phyloP scores from a whole-genome alignment of 2,888 invertebrate species.

The Agrochola lota region DNA sequence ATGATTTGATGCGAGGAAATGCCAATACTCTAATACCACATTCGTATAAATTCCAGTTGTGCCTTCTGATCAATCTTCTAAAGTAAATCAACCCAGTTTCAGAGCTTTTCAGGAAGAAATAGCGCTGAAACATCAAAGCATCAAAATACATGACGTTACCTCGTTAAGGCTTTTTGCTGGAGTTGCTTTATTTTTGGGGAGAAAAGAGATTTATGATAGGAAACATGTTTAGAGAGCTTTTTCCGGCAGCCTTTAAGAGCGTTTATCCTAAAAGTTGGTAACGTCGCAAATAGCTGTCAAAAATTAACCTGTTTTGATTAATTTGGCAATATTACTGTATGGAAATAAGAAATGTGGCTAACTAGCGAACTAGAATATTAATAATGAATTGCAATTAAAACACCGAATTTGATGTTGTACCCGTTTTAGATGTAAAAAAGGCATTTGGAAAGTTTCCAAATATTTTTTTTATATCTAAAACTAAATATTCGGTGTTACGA shows the following conservation, averaged over 20 bases:
- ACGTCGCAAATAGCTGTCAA: too few relatives aligned
- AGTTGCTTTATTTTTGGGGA: conserved; percentile 12
- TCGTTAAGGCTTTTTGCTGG: conserved; percentile 31
- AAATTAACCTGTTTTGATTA: too few relatives aligned
- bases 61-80: conserved; percentile 8
- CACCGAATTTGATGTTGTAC: too few relatives aligned
- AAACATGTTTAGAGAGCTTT: neutral
- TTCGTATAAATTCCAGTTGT: neutral
- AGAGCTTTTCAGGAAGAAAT: conserved; percentile 20
- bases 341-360: too few relatives aligned
- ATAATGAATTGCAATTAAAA: too few relatives aligned
- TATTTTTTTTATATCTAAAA: too few relatives aligned
- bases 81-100: conserved; percentile 48
- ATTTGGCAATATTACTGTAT: too few relatives aligned
- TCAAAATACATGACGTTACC: conserved; percentile 21
- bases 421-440: too few relatives aligned
- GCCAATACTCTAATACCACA: neutral
- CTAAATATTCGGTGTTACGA: too few relatives aligned
- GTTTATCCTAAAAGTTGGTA: too few relatives aligned
- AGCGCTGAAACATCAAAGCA: conserved; percentile 28
- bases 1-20: neutral
- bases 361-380: too few relatives aligned
- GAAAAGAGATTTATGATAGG: conserved; percentile 14
- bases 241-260: neutral
- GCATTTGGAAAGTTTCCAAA: too few relatives aligned